Evolutionary conservation across 2,888 invertebrate genomes (phyloP).

Genomic region (Meta bourneti): DNA sequence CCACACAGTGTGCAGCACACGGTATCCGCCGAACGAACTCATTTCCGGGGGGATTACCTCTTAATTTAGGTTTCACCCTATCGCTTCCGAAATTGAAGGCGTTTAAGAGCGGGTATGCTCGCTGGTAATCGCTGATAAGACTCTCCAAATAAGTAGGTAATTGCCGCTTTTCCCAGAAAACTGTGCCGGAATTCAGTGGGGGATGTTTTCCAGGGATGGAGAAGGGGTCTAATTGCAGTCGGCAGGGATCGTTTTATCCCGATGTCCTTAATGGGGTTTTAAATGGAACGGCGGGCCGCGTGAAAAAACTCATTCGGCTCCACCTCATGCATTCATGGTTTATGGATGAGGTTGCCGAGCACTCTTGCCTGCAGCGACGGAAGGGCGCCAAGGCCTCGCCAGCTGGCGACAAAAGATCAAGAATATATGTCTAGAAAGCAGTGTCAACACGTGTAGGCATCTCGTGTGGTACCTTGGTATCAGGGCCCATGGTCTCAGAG

Average conservation of each 20-base stretch:
- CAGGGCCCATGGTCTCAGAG: too few species aligned
- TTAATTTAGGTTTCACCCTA: conserved; percentile 43
- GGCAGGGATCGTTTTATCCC: conserved; percentile 59
- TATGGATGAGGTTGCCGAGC: conserved; percentile 70
- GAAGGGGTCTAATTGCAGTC: conserved; percentile 59
- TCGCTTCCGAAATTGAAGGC: conserved; percentile 22
- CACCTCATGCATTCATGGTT: conserved; percentile 72
- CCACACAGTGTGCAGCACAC: too few species aligned
- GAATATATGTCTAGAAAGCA: too few species aligned
- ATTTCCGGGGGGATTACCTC: conserved; percentile 45
- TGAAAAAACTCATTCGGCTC: conserved; percentile 55
- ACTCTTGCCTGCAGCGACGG: neutral
- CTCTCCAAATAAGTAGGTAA: conserved; percentile 50
- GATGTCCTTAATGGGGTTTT: conserved; percentile 61
- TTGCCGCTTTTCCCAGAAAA: conserved; percentile 48
- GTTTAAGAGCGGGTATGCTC: conserved; percentile 11
- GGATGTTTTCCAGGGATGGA: conserved; percentile 30
- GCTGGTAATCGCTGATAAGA: conserved; percentile 44
- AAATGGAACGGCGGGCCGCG: conserved; percentile 63
- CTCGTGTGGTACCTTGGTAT: too few species aligned
- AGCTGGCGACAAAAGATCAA: conserved; percentile 18
- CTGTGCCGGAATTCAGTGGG: neutral
- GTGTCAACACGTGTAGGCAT: too few species aligned
- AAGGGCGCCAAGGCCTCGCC: conserved; percentile 16
- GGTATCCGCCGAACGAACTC: conserved; percentile 7